Evolutionary conservation across 1,140 invertebrate genomes (phyloP).

Genomic region (Oscheius sp.): DNA sequence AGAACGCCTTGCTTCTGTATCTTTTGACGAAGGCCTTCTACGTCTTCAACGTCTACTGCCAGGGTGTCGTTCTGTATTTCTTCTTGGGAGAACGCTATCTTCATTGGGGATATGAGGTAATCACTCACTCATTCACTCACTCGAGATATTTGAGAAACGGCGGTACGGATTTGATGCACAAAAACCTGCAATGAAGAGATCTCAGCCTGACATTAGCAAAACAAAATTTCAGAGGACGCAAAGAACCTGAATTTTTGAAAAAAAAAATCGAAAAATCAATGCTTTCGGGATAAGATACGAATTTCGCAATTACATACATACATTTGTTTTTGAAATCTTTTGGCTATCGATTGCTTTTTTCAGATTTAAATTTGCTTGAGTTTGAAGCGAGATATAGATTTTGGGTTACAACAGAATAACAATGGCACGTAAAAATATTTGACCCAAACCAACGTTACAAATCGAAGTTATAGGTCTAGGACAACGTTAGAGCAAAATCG

Average conservation of each 20-base stretch:
- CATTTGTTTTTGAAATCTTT: background rate
- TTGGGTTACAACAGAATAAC: background rate
- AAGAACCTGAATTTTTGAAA: background rate
- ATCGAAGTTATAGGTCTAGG: background rate
- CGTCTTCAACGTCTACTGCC: constrained; percentile 63
- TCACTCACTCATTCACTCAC: background rate
- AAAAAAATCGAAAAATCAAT: background rate
- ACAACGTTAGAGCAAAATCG: background rate
- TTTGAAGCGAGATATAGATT: background rate
- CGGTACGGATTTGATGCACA: too few relatives aligned
- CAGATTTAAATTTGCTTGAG: background rate
- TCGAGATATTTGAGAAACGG: background rate
- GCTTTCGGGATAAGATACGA: background rate
- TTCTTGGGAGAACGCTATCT: constrained; percentile 65
- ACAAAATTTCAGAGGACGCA: too few relatives aligned
- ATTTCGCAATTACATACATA: background rate
- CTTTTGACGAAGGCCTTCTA: constrained; percentile 64
- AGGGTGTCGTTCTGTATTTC: constrained; percentile 64
- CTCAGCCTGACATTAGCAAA: too few relatives aligned
- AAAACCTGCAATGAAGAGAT: background rate
- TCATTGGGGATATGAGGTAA: constrained; percentile 62
- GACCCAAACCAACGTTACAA: too few relatives aligned
- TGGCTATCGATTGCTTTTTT: too few relatives aligned
- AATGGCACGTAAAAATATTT: too few relatives aligned
- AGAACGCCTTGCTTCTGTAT: constrained; percentile 63